These are phyloP conservation scores for Dione vanillae DNA, from an alignment of 2,888 invertebrate genomes.

Conservation along the genomic window DNA sequence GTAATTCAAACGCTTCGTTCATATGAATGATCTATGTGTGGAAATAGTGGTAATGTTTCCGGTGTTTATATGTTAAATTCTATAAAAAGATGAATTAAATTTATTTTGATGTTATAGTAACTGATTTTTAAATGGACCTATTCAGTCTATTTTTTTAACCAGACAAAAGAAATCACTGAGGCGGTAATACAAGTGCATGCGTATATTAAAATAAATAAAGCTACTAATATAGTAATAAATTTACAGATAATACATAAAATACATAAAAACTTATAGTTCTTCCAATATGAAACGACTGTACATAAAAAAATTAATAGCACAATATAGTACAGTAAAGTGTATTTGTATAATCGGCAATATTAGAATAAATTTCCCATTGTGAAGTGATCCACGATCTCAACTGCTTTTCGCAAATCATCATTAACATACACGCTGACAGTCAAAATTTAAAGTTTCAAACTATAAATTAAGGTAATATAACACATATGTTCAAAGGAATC, in stretches of 20 bases:
- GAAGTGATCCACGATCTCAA: neutral
- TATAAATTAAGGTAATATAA: conserved; percentile 33
- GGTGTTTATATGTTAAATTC: neutral
- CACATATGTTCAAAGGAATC: conserved; percentile 44
- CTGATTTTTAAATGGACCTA: too few species aligned
- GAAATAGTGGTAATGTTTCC: conserved; percentile 1
- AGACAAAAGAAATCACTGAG: too few species aligned
- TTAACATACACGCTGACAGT: neutral
- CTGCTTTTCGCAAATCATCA: neutral
- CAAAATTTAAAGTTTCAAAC: neutral
- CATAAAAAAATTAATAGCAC: too few species aligned
- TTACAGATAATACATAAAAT: too few species aligned
- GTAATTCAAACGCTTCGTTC: neutral
- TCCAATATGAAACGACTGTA: too few species aligned
- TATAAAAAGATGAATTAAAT: too few species aligned
- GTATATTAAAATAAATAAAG: too few species aligned
- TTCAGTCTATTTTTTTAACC: too few species aligned
- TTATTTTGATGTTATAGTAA: too few species aligned
- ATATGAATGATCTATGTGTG: neutral
- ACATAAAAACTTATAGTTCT: too few species aligned
- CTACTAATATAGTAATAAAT: too few species aligned
- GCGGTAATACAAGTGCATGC: too few species aligned
- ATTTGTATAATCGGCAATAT: neutral
- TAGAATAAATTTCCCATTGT: neutral
- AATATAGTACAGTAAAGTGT: neutral